A percentile compares a stretch with the other conserved stretches of the same genome.
Evolutionary conservation across 2,888 invertebrate genomes (phyloP).

Genomic region (Cinara cedri): DNA sequence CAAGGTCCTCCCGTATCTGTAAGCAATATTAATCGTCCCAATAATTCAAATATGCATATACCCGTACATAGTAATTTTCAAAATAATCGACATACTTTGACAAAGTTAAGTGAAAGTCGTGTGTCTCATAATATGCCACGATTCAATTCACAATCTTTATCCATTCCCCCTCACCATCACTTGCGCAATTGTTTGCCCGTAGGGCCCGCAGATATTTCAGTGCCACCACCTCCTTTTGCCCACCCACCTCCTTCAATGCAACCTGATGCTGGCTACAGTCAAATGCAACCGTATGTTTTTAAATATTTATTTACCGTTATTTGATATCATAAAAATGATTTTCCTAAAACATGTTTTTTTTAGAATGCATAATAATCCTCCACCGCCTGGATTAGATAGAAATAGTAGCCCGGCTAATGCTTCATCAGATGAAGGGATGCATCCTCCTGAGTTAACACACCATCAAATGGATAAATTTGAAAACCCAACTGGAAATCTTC

Average conservation of each 20-base stretch:
- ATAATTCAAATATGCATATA: conserved; percentile 46
- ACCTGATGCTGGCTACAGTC: conserved; percentile 43
- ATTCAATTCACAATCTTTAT: conserved; percentile 40
- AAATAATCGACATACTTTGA: conserved; percentile 38
- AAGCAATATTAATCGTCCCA: conserved; percentile 34
- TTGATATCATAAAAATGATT: neutral
- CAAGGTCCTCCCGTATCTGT: conserved; percentile 36
- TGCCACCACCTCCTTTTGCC: conserved; percentile 51
- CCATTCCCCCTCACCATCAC: conserved; percentile 47
- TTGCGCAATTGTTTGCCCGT: conserved; percentile 48
- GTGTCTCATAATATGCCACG: conserved; percentile 27
- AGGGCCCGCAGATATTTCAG: conserved; percentile 50
- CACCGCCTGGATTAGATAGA: conserved; percentile 48
- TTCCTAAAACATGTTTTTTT: neutral
- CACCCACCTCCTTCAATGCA: conserved; percentile 40
- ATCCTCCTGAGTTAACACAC: conserved; percentile 29
- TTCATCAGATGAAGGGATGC: conserved; percentile 52
- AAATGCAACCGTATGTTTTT: conserved; percentile 49
- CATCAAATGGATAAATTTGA: conserved; percentile 53
- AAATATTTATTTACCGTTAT: neutral
- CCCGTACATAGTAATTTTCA: conserved; percentile 26
- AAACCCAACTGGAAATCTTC: conserved; percentile 19
- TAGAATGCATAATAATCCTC: conserved; percentile 52
- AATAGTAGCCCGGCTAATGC: conserved; percentile 49
- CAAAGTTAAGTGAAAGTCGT: conserved; percentile 34